These are phyloP conservation scores for Macquaria ambigua DNA, from an alignment of 2,113 vertebrate genomes.

Conservation along the genomic window DNA sequence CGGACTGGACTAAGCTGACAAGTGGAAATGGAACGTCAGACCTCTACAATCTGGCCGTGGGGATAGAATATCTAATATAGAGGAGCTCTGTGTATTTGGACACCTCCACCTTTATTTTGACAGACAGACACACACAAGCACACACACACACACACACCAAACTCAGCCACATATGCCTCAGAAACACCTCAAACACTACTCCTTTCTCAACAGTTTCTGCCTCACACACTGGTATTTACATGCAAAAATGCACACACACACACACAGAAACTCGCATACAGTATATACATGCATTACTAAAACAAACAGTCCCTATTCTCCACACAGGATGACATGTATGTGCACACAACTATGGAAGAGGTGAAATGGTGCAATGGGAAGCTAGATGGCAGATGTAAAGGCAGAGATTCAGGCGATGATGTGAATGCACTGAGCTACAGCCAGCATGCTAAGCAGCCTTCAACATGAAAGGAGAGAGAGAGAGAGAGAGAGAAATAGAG, in stretches of 20 bases:
- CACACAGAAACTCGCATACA: not conserved
- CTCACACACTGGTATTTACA: slow-evolving; percentile 5
- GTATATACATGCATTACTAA: slow-evolving; percentile 40
- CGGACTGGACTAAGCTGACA: slow-evolving; percentile 64
- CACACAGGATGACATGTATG: slow-evolving; percentile 13
- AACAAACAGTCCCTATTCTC: slow-evolving; percentile 19
- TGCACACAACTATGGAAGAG: slow-evolving; percentile 9
- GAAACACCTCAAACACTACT: slow-evolving; percentile 24
- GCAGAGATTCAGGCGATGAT: slow-evolving; percentile 28
- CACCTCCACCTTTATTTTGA: slow-evolving; percentile 69
- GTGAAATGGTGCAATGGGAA: slow-evolving; percentile 21
- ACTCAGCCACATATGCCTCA: not conserved
- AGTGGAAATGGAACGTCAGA: slow-evolving; percentile 76
- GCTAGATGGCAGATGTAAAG: slow-evolving; percentile 17
- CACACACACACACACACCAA: slow-evolving; percentile 22
- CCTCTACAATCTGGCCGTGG: slow-evolving; percentile 62
- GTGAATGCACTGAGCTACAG: slow-evolving; percentile 43
- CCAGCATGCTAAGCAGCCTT: slow-evolving; percentile 63
- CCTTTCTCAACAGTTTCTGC: not conserved
- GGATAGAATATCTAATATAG: slow-evolving; percentile 67
- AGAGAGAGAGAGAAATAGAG: not conserved
- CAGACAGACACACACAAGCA: slow-evolving; percentile 36
- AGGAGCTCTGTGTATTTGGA: slow-evolving; percentile 63
- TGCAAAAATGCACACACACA: not conserved
- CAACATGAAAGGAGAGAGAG: slow-evolving; percentile 37